These are phyloP conservation scores for Phoenicopterus ruber DNA, from an alignment of 2,113 vertebrate genomes.

Conservation along the genomic window DNA sequence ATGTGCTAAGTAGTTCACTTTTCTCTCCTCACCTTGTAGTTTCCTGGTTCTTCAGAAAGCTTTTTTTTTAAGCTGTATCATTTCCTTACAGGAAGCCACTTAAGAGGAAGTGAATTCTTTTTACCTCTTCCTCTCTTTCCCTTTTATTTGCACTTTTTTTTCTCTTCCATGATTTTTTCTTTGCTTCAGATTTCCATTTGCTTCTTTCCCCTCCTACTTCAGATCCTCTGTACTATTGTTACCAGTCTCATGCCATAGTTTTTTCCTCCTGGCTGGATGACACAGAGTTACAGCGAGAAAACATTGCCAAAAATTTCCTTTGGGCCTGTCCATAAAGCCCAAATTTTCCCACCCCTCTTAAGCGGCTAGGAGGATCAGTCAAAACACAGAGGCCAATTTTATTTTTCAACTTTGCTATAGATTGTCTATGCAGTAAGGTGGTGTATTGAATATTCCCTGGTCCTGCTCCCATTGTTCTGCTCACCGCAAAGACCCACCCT, in stretches of 20 bases:
- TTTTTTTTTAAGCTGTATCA: neutral
- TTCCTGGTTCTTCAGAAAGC: neutral
- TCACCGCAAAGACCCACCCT: neutral
- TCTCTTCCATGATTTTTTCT: neutral
- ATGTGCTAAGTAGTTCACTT: neutral
- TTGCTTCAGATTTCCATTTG: neutral
- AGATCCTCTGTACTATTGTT: neutral
- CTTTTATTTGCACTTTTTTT: neutral
- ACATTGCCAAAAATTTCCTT: neutral
- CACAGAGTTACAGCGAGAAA: neutral
- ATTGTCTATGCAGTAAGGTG: neutral
- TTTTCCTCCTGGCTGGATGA: neutral
- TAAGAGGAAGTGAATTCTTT: neutral
- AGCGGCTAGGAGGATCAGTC: neutral
- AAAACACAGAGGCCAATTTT: neutral
- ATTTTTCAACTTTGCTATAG: neutral
- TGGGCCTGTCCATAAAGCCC: neutral
- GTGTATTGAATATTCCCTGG: neutral
- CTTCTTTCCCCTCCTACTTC: neutral
- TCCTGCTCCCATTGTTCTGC: neutral
- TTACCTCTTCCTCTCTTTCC: neutral
- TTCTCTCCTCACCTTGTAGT: neutral
- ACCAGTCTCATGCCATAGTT: neutral
- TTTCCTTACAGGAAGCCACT: neutral
- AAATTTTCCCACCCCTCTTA: neutral